Base-by-base conservation (phyloP, 2,888 invertebrate species). In the Eretmocerus hayati region DNA sequence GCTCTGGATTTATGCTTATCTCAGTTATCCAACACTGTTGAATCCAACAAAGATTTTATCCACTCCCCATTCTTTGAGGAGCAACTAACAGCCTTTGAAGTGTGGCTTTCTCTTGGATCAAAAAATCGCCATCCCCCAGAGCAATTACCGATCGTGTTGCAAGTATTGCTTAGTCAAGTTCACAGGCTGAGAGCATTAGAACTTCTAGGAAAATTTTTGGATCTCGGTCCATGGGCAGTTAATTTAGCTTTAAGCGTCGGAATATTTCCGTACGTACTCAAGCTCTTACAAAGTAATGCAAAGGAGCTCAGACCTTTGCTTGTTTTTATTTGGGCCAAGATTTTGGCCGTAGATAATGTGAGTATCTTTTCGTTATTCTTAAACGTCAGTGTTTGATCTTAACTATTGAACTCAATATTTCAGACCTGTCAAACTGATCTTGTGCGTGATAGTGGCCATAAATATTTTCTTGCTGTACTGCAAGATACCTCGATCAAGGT, bases 301-400 rank as follows among this genome's bases (percentile, higher is more conserved):
- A 81, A 84, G 60, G 97, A 99, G 71, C 75, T 99, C 58, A 78
- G 95, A 49, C 90, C 94, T 6, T 80, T 94, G 52, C 80, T 99
- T 60, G 94, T 97, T 37, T 96, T 95, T 72, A 96, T 99, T 60
- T 99, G 99, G 99, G 95, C 99, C 16, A 95, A 96, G 76, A 95
- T 99, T 62, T 76, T 99, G 49, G 94, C 96, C 23, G 93, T 96
- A 5, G 97, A 99, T 71, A 87, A 85, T 69, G 91, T 90, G 65
- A 80, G 83, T 77, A 37, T 26, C 26, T 26, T 26, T 11, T 26
- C 26, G 4, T 32, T n/a, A 36, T 50, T 46, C 21, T 20, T 35
- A 3, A 21, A 42, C 11, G n/a, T 32, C 22, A 26, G 45, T 23
- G 20, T 22, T 37, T 43, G 9, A 30, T 26, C 19, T 11, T 20